phyloP scores from a whole-genome alignment of 2,797 vertebrate species.

The Psittacula echo region DNA sequence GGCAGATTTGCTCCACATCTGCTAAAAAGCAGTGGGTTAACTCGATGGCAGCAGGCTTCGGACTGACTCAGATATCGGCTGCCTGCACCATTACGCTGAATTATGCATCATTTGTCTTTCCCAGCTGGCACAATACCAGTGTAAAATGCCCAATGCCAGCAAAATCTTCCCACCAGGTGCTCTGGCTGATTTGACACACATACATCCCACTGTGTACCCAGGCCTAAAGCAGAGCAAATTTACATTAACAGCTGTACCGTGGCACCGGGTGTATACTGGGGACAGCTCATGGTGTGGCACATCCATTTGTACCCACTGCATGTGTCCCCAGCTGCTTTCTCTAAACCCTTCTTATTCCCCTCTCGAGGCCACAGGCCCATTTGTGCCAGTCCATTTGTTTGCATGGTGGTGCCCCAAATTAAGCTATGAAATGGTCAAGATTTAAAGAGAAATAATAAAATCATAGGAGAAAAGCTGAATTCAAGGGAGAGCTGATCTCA shows the following conservation, averaged over 20 bases:
- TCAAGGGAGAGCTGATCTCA: not conserved
- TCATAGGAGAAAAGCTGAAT: not conserved
- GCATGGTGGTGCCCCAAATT: not conserved
- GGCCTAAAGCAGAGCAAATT: constrained; percentile 37
- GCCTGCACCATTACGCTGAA: not conserved
- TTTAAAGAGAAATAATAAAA: not conserved
- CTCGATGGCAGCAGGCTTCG: not conserved
- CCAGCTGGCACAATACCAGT: constrained; percentile 7
- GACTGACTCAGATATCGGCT: constrained; percentile 10
- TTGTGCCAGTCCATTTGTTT: not conserved
- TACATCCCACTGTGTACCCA: not conserved
- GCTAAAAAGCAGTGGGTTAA: not conserved
- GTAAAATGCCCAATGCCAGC: not conserved
- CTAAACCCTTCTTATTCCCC: not conserved
- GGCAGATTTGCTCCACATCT: not conserved
- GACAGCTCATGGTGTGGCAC: not conserved
- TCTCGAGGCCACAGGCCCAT: not conserved
- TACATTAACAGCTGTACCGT: not conserved
- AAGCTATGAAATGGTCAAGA: not conserved
- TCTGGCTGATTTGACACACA: constrained; percentile 16
- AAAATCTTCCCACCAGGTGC: constrained; percentile 64
- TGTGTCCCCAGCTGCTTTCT: not conserved
- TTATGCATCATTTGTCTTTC: not conserved
- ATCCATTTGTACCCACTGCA: not conserved
- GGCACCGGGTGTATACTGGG: not conserved